Base-by-base conservation (phyloP, 2,113 vertebrate species). In the Sus scrofa region DNA sequence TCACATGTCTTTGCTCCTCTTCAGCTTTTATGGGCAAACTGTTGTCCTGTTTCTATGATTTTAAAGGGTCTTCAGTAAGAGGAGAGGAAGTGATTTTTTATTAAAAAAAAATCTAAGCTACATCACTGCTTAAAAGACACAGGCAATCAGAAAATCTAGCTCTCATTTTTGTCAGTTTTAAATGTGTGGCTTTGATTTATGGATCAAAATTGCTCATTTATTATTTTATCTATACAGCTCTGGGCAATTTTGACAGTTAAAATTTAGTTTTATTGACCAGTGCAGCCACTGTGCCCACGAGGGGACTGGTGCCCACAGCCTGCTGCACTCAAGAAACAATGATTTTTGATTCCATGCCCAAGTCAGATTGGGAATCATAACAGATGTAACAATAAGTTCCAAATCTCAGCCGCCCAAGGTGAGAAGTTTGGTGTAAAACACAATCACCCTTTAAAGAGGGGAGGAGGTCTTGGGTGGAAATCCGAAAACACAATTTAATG, bases 201-300 rank as follows among this genome's bases (percentile, higher is more conserved):
- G 98, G 98, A 98, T 99, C 97, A 98, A 98, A 99, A 98, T 98
- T 97, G 96, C 86, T 98, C 98, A 98, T 98, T 98, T 98, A 98
- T 99, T 98, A 98, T 98, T 99, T 98, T 98, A 99, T 98, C 98
- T 98, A 98, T 98, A 98, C 92, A 90, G 98, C 98, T 98, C 98
- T 96, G 93, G 98, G 98, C 98, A 97, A 98, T 98, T 98, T 98
- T 99, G 98, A 99, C 98, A 99, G 98, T 98, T 98, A 98, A 98
- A 99, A 98, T 98, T 98, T 98, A 98, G 98, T 98, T 99, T 98
- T 99, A 99, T 99, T 99, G 98, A 99, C 98, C 98, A 98, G 91
- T 96, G 97, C 98, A 98, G 98, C 96, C 98, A 98, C 96, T 98
- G 97, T 98, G 97, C 97, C 98, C 98, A 99, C 97, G 58, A 98